Evolutionary conservation across 2,113 vertebrate species (phyloP).

Genomic region (Megaceryle torquata): DNA sequence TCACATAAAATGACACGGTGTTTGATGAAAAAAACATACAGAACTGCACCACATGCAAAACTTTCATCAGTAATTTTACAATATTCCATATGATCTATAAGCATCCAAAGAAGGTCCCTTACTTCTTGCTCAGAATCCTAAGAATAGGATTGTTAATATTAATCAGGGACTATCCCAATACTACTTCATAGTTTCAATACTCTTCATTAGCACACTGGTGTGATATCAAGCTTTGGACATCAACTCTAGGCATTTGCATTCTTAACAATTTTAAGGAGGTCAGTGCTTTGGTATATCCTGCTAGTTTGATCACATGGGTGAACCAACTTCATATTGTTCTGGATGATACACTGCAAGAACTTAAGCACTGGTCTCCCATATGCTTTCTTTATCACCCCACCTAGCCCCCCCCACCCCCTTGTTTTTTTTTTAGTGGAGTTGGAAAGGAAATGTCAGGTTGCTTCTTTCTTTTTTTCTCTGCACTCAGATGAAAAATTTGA

Average conservation of each 20-base stretch:
- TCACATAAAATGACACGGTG: background rate
- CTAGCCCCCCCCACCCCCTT: accelerated
- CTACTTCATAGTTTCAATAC: background rate
- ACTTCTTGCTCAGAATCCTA: background rate
- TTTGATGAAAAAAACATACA: background rate
- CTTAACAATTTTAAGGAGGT: background rate
- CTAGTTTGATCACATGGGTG: background rate
- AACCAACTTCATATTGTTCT: background rate
- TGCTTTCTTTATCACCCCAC: background rate
- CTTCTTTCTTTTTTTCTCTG: background rate
- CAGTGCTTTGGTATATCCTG: background rate
- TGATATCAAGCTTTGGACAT: background rate
- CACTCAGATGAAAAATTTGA: background rate
- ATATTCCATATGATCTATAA: background rate
- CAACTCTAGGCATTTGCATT: background rate
- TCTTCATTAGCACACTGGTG: accelerated
- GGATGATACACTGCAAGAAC: background rate
- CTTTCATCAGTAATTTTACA: background rate
- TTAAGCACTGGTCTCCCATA: background rate
- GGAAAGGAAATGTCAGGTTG: background rate
- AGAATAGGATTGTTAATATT: background rate
- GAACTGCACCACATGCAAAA: background rate
- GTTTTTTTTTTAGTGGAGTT: background rate
- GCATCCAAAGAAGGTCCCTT: background rate
- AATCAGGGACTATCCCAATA: background rate